A percentile compares a stretch with the other conserved stretches of the same genome.
Conservation (phyloP, 2,113 vertebrate species). For the Pithys albifrons region DNA sequence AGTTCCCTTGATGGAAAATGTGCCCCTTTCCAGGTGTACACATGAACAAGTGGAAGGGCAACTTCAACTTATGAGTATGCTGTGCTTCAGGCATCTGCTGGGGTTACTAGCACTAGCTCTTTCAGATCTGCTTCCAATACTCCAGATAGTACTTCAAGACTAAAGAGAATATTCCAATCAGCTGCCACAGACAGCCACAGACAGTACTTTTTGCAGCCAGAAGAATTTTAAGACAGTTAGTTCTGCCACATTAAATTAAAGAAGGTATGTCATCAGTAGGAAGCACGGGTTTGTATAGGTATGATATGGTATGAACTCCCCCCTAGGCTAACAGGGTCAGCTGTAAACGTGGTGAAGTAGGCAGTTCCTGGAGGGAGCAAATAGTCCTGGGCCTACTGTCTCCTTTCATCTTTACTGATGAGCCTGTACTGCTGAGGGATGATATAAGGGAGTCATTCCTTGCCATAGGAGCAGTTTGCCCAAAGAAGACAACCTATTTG, state of each 20-base stretch:
- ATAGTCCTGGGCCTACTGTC: not conserved
- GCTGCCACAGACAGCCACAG: constrained; percentile 26
- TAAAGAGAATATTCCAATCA: constrained; percentile 46
- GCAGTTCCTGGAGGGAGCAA: not conserved
- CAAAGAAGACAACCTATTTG: not conserved
- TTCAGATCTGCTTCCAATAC: constrained; percentile 64
- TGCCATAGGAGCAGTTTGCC: not conserved
- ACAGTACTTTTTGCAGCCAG: constrained; percentile 31
- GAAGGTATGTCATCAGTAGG: not conserved
- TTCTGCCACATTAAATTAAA: constrained; percentile 47
- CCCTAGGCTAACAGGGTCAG: not conserved
- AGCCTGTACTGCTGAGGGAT: not conserved
- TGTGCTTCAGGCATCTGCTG: constrained; percentile 42
- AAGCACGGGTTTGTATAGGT: not conserved
- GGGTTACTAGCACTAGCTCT: constrained; percentile 19
- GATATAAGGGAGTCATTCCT: not conserved
- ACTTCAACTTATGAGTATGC: not conserved
- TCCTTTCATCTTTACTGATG: not conserved
- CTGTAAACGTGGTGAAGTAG: not conserved
- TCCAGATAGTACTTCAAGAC: not conserved
- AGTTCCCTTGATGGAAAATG: constrained; percentile 48
- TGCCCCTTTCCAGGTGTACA: constrained; percentile 43
- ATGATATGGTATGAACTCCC: not conserved
- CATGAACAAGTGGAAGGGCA: constrained; percentile 16
- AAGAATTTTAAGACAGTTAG: constrained; percentile 37